Base-by-base conservation (phyloP, 2,113 vertebrate genomes). In the Xiphias gladius region DNA sequence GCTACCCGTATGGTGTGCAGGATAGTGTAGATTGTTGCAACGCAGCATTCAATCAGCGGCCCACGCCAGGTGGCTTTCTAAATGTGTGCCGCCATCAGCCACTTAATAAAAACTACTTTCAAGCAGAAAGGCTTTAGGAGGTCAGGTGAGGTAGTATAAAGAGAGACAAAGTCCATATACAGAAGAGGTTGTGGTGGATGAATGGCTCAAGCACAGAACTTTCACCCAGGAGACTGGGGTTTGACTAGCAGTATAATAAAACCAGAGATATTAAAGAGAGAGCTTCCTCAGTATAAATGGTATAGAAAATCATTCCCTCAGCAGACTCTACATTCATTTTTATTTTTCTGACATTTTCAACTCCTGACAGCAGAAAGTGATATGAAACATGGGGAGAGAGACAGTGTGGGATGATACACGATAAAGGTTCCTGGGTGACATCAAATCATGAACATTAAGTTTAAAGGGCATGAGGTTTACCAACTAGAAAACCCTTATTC, bases 381-480 rank as follows among this genome's bases (percentile, higher is more conserved):
- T 32, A 35, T 41, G 61, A 85, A 68, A 63, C 52, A 70, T 20
- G 17, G 3, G 35, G 10, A 61, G 20, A 52, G 12, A 64, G 37
- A 48, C 20, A 1, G 4, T 1, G 19, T 9, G 55, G 54, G 14
- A 41, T 80, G 64, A 61, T 48, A 28, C 8, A 24, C 6, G 11
- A 57, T 85, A 26, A 67, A 62, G 16, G 11, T 16, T 39, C 35
- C 39, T 61, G 41, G 6, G 17, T 68, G 43, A 82, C 76, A 73
- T 76, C 35, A 73, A 73, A 73, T 35, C 6, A 12, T 17, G 26
- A 59, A 65, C 52, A 63, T 79, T 65, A 48, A 66, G 39, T 39
- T 75, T 37, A 50, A 30, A 16, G n/a, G 4, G 46, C 69, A 41
- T 5, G 58, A 54, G 9, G 46, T 75, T 37, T 55, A 5, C 58